Evolutionary conservation across 2,113 vertebrate genomes (phyloP).

Genomic region (Psephotus haematonotus): DNA sequence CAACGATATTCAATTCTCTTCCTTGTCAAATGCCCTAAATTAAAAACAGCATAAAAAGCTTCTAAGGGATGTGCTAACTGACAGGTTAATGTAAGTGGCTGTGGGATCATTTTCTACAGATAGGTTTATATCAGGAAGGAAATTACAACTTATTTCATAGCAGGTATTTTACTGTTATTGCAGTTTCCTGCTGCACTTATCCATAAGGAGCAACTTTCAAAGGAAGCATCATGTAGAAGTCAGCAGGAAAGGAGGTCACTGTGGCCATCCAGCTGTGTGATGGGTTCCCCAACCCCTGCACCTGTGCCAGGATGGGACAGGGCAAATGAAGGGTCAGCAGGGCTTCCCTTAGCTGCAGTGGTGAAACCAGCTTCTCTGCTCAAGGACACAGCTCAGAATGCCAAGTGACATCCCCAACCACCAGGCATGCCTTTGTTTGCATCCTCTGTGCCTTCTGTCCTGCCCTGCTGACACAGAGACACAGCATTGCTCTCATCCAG

Average conservation of each 20-base stretch:
- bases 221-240: fast-evolving
- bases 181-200: neutral
- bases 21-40: slow-evolving; percentile 23
- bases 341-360: neutral
- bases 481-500: neutral
- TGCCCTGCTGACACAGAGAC: neutral
- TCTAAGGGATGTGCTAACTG: slow-evolving; percentile 39
- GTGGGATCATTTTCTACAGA: slow-evolving; percentile 28
- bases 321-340: neutral
- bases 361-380: neutral
- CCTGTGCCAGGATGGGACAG: neutral
- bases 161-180: slow-evolving; percentile 9
- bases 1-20: neutral
- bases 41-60: slow-evolving; percentile 56
- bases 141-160: neutral
- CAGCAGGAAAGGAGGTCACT: neutral
- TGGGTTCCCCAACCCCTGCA: neutral
- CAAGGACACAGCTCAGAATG: neutral
- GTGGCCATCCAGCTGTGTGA: neutral
- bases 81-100: slow-evolving; percentile 50
- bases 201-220: neutral
- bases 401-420: neutral
- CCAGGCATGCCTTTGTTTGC: neutral
- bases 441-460: neutral
- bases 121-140: slow-evolving; percentile 17